Percentiles rank a stretch among this genome's conserved stretches.
These are phyloP conservation scores for Caranx melampygus DNA, from an alignment of 2,113 vertebrate species.

Conservation along the genomic window DNA sequence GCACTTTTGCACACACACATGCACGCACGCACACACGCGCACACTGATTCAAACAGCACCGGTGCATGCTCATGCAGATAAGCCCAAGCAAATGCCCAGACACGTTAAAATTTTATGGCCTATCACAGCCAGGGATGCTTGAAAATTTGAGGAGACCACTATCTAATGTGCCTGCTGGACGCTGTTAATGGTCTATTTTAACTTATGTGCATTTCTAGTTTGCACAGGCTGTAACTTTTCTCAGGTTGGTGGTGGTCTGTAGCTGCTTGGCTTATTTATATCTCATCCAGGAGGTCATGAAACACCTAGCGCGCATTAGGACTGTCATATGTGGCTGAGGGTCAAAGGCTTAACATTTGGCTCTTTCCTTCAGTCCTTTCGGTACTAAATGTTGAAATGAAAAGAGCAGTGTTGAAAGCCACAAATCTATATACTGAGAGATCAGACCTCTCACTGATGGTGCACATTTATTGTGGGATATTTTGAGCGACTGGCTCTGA, in stretches of 20 bases:
- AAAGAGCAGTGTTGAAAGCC: background rate
- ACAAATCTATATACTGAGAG: constrained; percentile 1
- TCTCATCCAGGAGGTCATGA: constrained; percentile 9
- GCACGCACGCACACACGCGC: background rate
- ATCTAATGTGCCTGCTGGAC: constrained; percentile 33
- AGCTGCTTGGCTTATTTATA: constrained; percentile 19
- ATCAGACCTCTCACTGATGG: constrained; percentile 8
- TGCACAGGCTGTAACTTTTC: constrained; percentile 24
- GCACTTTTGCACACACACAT: constrained; percentile 12
- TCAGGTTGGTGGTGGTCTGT: constrained; percentile 21
- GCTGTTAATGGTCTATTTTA: constrained; percentile 36
- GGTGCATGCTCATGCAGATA: background rate
- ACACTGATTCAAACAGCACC: background rate
- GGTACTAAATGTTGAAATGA: background rate
- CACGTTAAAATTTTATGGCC: constrained; percentile 40
- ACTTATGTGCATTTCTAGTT: constrained; percentile 22
- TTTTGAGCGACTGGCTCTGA: background rate
- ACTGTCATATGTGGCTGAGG: background rate
- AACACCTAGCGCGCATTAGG: constrained; percentile 11
- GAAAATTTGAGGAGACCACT: constrained; percentile 20
- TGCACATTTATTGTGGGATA: constrained; percentile 3
- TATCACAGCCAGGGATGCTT: constrained; percentile 36
- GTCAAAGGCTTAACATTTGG: constrained; percentile 11
- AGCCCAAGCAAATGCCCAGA: constrained; percentile 29
- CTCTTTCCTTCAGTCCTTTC: background rate